phyloP scores from a whole-genome alignment of 2,113 vertebrate species.

The Brachyhypopomus occidentalis region DNA sequence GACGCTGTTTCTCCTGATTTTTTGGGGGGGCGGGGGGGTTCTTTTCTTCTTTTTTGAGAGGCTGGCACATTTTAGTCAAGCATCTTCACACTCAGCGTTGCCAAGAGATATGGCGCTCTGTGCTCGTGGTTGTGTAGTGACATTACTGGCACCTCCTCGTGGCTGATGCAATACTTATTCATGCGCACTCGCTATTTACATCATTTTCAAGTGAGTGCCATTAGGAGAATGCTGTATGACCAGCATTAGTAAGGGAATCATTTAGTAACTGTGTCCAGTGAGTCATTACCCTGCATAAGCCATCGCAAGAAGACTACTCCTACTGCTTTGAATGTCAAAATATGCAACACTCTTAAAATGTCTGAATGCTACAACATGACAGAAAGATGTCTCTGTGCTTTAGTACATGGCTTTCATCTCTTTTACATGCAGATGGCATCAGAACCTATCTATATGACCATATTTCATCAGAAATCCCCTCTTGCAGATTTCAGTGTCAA shows the following conservation, averaged over 20 bases:
- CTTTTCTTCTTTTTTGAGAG: neutral
- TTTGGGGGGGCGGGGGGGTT: neutral
- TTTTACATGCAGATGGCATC: neutral
- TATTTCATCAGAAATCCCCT: neutral
- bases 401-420: neutral
- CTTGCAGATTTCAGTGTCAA: neutral
- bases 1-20: neutral
- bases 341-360: neutral
- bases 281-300: constrained; percentile 19
- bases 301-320: neutral
- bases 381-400: neutral
- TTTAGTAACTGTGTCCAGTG: constrained; percentile 9
- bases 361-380: neutral
- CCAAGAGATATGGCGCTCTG: constrained; percentile 40
- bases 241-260: constrained; percentile 11
- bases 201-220: constrained; percentile 12
- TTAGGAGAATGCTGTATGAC: constrained; percentile 27
- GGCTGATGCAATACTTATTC: constrained; percentile 38
- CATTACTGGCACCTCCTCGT: constrained; percentile 15
- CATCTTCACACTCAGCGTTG: constrained; percentile 25
- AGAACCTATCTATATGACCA: neutral
- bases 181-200: constrained; percentile 18
- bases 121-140: constrained; percentile 31
- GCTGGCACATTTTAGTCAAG: constrained; percentile 20
- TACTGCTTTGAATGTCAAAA: constrained; percentile 5